phyloP scores from a whole-genome alignment of 2,113 vertebrate genomes.

The Vicugna pacos region DNA sequence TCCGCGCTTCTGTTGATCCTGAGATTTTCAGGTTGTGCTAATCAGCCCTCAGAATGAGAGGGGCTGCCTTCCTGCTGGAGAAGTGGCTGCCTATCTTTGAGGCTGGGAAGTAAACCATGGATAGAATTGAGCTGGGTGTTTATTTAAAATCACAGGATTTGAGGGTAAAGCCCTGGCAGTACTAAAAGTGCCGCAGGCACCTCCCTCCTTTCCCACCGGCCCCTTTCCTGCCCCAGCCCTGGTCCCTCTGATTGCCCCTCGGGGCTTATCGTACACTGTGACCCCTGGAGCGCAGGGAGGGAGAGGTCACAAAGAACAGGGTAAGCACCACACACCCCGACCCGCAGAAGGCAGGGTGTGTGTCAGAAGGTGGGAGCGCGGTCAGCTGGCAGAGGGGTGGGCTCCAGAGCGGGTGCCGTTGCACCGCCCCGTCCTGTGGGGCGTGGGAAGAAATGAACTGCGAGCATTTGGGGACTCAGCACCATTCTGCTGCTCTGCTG shows the following conservation, averaged over 20 bases:
- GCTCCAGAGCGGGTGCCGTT: not conserved
- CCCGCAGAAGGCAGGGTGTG: too few relatives aligned
- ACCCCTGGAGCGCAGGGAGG: not conserved
- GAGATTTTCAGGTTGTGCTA: not conserved
- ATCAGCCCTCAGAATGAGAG: not conserved
- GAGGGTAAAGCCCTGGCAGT: not conserved
- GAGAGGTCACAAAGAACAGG: not conserved
- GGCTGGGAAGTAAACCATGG: not conserved
- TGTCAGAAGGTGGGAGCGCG: not conserved
- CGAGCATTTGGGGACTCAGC: not conserved
- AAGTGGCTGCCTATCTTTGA: not conserved
- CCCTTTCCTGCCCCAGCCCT: not conserved
- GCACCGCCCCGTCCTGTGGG: rapidly evolving
- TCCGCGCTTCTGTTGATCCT: not conserved
- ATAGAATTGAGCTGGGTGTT: not conserved
- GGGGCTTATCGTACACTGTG: not conserved
- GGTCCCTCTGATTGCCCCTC: not conserved
- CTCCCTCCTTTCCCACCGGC: too few relatives aligned
- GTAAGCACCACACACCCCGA: not conserved
- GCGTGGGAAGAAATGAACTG: not conserved
- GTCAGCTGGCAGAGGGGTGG: not conserved
- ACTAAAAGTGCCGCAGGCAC: not conserved
- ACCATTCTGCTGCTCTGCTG: not conserved
- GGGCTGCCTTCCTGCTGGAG: not conserved
- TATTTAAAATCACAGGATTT: not conserved